phyloP scores from a whole-genome alignment of 2,113 vertebrate genomes.

The Gadus chalcogrammus region DNA sequence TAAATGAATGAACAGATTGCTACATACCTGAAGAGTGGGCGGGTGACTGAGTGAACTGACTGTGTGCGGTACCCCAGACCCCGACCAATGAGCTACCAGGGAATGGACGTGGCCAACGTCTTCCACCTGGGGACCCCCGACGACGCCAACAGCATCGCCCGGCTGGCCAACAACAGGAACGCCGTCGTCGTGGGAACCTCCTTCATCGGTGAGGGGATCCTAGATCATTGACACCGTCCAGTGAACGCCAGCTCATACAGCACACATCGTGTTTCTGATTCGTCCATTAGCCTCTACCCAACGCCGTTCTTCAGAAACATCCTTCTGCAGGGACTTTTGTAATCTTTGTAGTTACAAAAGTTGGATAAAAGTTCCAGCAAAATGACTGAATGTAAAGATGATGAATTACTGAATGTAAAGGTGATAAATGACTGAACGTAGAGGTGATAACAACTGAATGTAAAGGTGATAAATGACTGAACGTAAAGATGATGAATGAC shows the following conservation, averaged over 20 bases:
- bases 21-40: neutral
- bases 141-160: conserved; percentile 88
- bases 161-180: conserved; percentile 88
- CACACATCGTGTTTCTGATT: no score
- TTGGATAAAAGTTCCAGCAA: neutral
- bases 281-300: no score
- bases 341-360: no score
- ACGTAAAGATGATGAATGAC: no score
- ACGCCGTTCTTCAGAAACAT: no score
- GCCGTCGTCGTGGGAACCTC: conserved; percentile 93
- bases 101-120: conserved; percentile 89
- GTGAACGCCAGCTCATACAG: no score
- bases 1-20: neutral
- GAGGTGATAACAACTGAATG: no score
- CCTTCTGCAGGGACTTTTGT: no score
- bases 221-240: neutral
- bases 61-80: conserved; percentile 70
- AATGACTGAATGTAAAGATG: no score
- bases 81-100: conserved; percentile 89
- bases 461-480: no score
- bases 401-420: no score
- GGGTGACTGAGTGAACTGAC: neutral
- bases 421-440: no score
- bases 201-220: conserved; percentile 82
- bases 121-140: conserved; percentile 88